phyloP scores from a whole-genome alignment of 2,888 invertebrate genomes.

The Trichogramma dendrolimi region DNA sequence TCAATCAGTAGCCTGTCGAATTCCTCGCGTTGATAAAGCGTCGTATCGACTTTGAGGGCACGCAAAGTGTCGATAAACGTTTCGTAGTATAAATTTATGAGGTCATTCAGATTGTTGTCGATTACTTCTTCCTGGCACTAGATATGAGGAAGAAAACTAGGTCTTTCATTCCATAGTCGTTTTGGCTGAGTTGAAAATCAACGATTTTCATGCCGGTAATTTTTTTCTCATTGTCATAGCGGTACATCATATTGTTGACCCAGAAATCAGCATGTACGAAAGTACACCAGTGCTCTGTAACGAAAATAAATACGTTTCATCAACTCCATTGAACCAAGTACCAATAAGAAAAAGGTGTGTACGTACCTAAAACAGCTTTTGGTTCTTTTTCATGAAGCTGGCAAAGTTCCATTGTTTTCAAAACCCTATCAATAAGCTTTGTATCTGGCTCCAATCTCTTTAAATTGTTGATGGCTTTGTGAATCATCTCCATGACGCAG shows the following conservation, averaged over 20 bases:
- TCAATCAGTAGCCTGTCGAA: slow-evolving; percentile 38
- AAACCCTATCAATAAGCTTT: slow-evolving; percentile 34
- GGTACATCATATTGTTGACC: slow-evolving; percentile 51
- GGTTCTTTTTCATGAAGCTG: slow-evolving; percentile 7
- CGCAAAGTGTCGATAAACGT: slow-evolving; percentile 39
- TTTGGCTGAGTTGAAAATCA: slow-evolving; percentile 45
- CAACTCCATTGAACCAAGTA: background rate
- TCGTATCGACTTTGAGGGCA: slow-evolving; percentile 35
- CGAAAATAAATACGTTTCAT: no score
- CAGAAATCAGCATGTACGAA: slow-evolving; percentile 48
- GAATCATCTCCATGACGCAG: slow-evolving; percentile 40
- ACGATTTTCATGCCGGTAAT: slow-evolving; percentile 46
- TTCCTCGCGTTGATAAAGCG: slow-evolving; percentile 33
- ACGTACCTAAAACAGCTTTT: background rate
- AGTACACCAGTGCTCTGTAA: slow-evolving; percentile 44
- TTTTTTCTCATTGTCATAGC: slow-evolving; percentile 35
- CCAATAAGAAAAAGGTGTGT: background rate
- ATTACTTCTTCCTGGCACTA: slow-evolving; percentile 41
- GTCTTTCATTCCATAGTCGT: slow-evolving; percentile 45
- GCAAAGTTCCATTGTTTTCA: slow-evolving; percentile 38
- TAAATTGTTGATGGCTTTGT: slow-evolving; percentile 37
- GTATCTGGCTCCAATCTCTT: slow-evolving; percentile 35
- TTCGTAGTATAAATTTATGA: slow-evolving; percentile 44
- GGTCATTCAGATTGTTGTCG: slow-evolving; percentile 40
- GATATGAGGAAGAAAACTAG: slow-evolving; percentile 48